Evolutionary conservation across 2,113 vertebrate species (phyloP).

Genomic region (Proterorhinus semilunaris): DNA sequence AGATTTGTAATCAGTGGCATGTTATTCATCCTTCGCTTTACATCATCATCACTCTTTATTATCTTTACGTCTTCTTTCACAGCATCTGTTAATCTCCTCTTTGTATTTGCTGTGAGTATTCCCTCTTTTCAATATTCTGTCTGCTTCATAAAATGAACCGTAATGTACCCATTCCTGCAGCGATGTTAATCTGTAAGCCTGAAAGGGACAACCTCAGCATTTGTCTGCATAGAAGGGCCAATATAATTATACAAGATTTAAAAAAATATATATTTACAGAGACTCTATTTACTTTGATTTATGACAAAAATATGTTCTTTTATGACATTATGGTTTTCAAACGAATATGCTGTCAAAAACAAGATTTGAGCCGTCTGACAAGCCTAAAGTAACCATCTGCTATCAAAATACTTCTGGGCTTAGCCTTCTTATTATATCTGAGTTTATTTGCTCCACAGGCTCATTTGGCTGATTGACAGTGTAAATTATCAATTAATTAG

Average conservation of each 20-base stretch:
- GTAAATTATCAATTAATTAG: background rate
- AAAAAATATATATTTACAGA: background rate
- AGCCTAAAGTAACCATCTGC: background rate
- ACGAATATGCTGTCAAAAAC: background rate
- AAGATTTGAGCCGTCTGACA: background rate
- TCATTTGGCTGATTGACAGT: background rate
- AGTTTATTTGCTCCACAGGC: too few species aligned
- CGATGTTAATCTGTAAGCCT: too few species aligned
- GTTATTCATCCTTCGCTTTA: background rate
- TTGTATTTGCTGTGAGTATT: too few species aligned
- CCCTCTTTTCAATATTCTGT: too few species aligned
- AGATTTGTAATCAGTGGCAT: background rate
- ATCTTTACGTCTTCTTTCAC: too few species aligned
- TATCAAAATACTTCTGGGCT: constrained; percentile 2
- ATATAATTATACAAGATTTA: background rate
- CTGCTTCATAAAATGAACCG: too few species aligned
- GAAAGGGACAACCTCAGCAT: too few species aligned
- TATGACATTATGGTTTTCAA: background rate
- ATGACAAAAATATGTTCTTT: background rate
- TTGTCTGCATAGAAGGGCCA: background rate
- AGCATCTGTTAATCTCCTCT: too few species aligned
- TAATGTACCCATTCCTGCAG: too few species aligned
- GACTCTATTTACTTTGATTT: background rate
- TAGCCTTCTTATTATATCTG: too few species aligned
- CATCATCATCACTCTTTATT: too few species aligned